Evolutionary conservation across 37 sponge, comb jelly and placozoan genomes (phyloP).

Genomic region (Diacarnus erythraeanus): DNA sequence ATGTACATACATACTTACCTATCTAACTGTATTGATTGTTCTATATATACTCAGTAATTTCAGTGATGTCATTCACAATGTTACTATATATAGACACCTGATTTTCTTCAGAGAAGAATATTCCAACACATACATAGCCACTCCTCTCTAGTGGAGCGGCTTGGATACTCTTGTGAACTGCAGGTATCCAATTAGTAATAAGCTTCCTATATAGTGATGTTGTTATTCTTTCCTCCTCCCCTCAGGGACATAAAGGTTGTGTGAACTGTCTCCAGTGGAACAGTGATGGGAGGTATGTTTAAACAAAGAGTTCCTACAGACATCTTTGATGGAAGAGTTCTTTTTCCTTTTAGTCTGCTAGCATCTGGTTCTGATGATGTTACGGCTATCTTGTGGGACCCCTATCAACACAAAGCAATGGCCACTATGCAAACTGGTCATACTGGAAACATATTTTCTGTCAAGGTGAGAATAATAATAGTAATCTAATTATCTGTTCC

Average conservation of each 20-base stretch:
- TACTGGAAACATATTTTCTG: slow-evolving; percentile 88
- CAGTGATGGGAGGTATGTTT: slow-evolving; percentile 66
- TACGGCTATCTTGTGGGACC: slow-evolving; percentile 69
- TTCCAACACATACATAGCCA: slow-evolving; percentile 33
- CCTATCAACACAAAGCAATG: slow-evolving; percentile 3
- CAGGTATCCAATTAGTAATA: slow-evolving; percentile 34
- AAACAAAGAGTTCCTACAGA: no score
- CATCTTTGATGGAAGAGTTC: no score
- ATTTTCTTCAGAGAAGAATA: not conserved
- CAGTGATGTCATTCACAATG: not conserved
- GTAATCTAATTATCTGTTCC: not conserved
- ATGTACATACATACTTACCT: no score
- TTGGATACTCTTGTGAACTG: slow-evolving; percentile 38
- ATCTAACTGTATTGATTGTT: no score
- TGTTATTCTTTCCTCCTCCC: not conserved
- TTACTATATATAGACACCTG: slow-evolving; percentile 8
- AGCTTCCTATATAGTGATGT: not conserved
- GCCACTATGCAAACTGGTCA: slow-evolving; percentile 74
- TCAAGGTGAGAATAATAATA: slow-evolving; percentile 55
- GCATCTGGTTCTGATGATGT: slow-evolving; percentile 92
- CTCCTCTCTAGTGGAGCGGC: slow-evolving; percentile 36
- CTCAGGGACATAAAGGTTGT: slow-evolving; percentile 88
- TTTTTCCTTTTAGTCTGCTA: slow-evolving; percentile 52
- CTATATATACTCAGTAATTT: no score
- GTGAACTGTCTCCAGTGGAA: slow-evolving; percentile 96